phyloP scores from a whole-genome alignment of 1,140 invertebrate species.

The Drosophila equinoxialis region DNA sequence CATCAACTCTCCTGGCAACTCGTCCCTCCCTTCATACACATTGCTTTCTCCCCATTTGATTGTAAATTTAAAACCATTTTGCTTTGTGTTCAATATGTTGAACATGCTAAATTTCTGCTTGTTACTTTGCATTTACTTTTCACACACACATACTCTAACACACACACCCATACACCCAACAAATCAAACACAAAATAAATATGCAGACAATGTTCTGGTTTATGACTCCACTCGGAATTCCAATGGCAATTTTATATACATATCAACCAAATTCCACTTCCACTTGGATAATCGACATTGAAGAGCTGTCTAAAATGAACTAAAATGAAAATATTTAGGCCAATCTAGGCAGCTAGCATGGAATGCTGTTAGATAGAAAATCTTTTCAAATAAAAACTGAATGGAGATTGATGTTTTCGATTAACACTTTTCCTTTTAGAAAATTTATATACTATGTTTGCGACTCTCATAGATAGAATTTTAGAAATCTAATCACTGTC shows the following conservation, averaged over 20 bases:
- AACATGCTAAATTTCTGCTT: slow-evolving; percentile 63
- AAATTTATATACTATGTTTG: too few relatives aligned
- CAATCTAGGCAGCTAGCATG: not conserved
- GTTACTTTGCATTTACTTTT: slow-evolving; percentile 33
- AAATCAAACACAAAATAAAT: slow-evolving; percentile 25
- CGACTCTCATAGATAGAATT: too few relatives aligned
- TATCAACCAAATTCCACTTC: not conserved
- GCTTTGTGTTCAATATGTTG: slow-evolving; percentile 76
- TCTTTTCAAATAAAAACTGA: too few relatives aligned
- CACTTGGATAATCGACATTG: not conserved
- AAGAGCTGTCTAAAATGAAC: not conserved
- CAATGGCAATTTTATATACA: slow-evolving; percentile 7
- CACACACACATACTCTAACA: not conserved
- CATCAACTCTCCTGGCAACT: not conserved
- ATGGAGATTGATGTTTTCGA: too few relatives aligned
- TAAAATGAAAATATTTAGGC: slow-evolving; percentile 3
- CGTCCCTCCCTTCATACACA: too few relatives aligned
- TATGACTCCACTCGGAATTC: slow-evolving; percentile 12
- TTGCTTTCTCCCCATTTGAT: not conserved
- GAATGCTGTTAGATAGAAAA: too few relatives aligned
- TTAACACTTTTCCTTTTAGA: too few relatives aligned
- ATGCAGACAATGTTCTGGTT: slow-evolving; percentile 17
- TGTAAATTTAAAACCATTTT: slow-evolving; percentile 69
- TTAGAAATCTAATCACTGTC: too few relatives aligned
- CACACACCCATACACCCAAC: not conserved